Evolutionary conservation across 2,797 vertebrate species (phyloP), one percentile per base, ranked within the genome.

Genomic region (Sciurus carolinensis): DNA sequence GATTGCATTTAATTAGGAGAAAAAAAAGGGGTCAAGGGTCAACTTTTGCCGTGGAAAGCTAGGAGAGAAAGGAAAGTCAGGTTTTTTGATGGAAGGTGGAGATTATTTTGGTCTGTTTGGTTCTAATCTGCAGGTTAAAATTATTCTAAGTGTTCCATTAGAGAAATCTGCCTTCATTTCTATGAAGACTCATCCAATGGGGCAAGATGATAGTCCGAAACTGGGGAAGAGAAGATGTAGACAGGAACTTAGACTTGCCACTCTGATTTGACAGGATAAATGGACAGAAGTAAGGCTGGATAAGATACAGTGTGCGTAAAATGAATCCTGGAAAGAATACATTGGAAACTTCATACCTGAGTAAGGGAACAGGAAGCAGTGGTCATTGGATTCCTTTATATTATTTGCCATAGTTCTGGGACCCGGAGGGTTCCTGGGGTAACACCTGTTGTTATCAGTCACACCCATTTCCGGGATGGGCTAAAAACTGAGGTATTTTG

Each of bases 11-110:
- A 84, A 54, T 0, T 54, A 36, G 24, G 67, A 80, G 39, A 77
- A 47, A 39, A 39, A 39, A 39, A 39, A 36, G 36, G 36, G 39
- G 39, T 39, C 39, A 39, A 73, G 52, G 7, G 13, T 0, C 6
- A 5, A 50, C 0, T 18, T 54, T 76, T 75, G 15, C 57, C 15
- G 3, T 0, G 15, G 14, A 36, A 73, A 75, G 26, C 50, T 24
- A 79, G 4, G 28, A 1, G 13, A 17, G 15, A n/a, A 57, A 64
- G 17, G 5, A 14, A n/a, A 6, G 18, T 39, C 8, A 73, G 17
- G 24, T 1, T 13, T 36, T 9, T 0, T 2, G 11, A 24, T 52
- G 67, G 42, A 71, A 44, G 1, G 3, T 3, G 3, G 1, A 84
- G 10, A 1, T 39, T 2, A 22, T 71, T 42, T 83, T 64, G 54